These are phyloP conservation scores for Aethes cnicana DNA, from an alignment of 2,888 invertebrate species.

Conservation along the genomic window DNA sequence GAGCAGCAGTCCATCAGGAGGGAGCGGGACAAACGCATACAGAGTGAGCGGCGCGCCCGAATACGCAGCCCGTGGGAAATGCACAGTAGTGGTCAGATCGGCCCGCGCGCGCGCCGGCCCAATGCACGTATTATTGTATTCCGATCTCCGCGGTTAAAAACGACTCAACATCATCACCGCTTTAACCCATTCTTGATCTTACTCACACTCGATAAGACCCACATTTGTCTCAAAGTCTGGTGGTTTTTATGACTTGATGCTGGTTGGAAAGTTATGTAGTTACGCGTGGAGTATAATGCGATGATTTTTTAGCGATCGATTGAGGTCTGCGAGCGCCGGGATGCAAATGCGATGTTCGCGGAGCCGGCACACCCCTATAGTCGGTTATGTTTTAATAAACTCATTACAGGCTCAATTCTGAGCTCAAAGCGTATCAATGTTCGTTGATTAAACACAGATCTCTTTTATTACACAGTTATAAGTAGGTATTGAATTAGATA, in stretches of 20 bases:
- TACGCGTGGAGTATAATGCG: slow-evolving; percentile 71
- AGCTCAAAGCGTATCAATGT: slow-evolving; percentile 12
- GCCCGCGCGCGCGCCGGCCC: slow-evolving; percentile 81
- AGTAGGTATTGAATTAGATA: too few species aligned
- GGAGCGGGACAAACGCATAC: slow-evolving; percentile 61
- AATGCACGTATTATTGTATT: slow-evolving; percentile 81
- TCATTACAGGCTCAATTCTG: slow-evolving; percentile 47
- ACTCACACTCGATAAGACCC: slow-evolving; percentile 40
- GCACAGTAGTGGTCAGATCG: slow-evolving; percentile 83
- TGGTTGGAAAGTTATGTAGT: slow-evolving; percentile 56
- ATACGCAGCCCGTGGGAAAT: slow-evolving; percentile 80
- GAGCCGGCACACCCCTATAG: slow-evolving; percentile 73
- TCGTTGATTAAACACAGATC: background rate
- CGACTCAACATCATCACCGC: slow-evolving; percentile 53
- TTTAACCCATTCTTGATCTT: slow-evolving; percentile 40
- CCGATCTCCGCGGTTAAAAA: slow-evolving; percentile 62
- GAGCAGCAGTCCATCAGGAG: slow-evolving; percentile 78
- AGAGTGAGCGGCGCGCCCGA: slow-evolving; percentile 52
- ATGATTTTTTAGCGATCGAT: slow-evolving; percentile 80
- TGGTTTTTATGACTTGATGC: slow-evolving; percentile 37
- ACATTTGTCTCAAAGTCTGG: slow-evolving; percentile 37
- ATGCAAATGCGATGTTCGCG: slow-evolving; percentile 78
- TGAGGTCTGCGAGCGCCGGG: slow-evolving; percentile 73
- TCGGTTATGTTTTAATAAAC: slow-evolving; percentile 56
- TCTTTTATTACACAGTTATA: too few species aligned